phyloP scores from a whole-genome alignment of 2,888 invertebrate species.

The Encarsia formosa region DNA sequence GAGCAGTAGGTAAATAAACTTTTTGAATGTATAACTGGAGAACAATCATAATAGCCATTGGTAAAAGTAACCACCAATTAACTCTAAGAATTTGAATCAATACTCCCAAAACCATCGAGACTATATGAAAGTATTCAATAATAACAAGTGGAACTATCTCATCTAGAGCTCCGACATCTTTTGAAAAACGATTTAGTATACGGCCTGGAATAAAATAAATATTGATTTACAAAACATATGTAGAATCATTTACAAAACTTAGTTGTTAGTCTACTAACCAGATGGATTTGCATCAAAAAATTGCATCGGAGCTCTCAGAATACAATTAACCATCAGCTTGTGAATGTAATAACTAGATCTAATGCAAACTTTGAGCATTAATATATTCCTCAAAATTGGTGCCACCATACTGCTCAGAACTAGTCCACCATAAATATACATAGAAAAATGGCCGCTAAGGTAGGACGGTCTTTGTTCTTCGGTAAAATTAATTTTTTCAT shows the following conservation, averaged over 20 bases:
- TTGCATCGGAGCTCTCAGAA: conserved; percentile 70
- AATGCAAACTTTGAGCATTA: conserved; percentile 71
- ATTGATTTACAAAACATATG: no score
- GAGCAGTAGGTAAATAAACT: conserved; percentile 67
- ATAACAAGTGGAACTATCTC: conserved; percentile 66
- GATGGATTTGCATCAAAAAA: conserved; percentile 84
- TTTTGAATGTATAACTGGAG: conserved; percentile 63
- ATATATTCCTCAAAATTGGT: conserved; percentile 61
- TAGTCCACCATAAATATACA: conserved; percentile 57
- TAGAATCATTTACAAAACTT: not conserved
- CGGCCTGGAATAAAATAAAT: conserved; percentile 53
- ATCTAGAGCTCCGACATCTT: conserved; percentile 76
- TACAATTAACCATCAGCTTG: conserved; percentile 71
- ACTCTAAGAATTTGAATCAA: conserved; percentile 68
- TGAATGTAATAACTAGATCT: conserved; percentile 71
- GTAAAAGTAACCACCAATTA: conserved; percentile 62
- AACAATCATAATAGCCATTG: conserved; percentile 60
- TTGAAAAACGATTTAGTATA: conserved; percentile 81
- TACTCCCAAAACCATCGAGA: conserved; percentile 68
- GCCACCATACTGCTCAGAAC: conserved; percentile 59
- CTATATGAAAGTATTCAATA: conserved; percentile 62
- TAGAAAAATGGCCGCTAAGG: no score
- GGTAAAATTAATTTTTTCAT: no score
- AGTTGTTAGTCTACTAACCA: conserved; percentile 50
- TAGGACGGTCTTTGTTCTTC: no score